phyloP scores from a whole-genome alignment of 2,888 invertebrate species.

The Tipula confusa region DNA sequence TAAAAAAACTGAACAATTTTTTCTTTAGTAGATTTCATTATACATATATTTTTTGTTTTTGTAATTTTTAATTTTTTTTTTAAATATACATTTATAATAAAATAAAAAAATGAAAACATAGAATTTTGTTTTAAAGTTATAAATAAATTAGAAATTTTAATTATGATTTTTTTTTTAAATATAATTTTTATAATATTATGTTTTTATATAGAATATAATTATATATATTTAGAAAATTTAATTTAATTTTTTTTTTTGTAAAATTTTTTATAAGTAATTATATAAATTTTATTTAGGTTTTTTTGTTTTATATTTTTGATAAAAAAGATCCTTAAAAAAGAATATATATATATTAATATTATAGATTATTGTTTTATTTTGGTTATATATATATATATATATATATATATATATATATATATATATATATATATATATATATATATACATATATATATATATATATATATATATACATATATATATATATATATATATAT shows the following conservation, averaged over 20 bases:
- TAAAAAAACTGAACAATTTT: background rate
- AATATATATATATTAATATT: background rate
- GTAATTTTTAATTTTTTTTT: background rate
- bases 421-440: background rate
- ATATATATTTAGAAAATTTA: background rate
- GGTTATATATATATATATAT: background rate
- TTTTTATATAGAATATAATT: background rate
- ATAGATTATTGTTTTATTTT: too few species aligned
- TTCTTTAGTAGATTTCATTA: background rate
- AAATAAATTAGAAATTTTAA: constrained; percentile 1
- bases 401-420: background rate
- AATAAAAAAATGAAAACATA: constrained; percentile 10
- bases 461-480: background rate
- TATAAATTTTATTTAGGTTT: background rate
- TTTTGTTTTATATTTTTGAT: background rate
- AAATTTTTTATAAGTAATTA: background rate
- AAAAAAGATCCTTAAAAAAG: constrained; percentile 20
- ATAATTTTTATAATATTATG: background rate
- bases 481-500: background rate
- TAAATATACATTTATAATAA: background rate
- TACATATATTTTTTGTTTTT: background rate
- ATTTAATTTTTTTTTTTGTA: background rate
- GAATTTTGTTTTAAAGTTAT: background rate
- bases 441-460: background rate
- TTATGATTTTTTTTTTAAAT: background rate